phyloP scores from a whole-genome alignment of 2,888 invertebrate species.

The Scaptomyza flava region DNA sequence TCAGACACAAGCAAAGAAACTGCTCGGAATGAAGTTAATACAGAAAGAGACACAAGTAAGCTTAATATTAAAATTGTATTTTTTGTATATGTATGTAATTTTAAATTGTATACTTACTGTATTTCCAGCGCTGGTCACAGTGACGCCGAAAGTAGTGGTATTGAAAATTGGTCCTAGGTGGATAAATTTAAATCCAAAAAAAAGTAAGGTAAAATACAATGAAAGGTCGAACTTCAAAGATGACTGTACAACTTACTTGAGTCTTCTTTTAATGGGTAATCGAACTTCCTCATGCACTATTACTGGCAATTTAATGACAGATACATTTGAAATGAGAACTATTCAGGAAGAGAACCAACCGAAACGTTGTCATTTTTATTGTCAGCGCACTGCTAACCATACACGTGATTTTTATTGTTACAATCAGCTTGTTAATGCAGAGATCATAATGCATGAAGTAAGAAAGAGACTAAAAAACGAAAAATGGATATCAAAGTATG shows the following conservation, averaged over 20 bases:
- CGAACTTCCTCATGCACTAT: neutral
- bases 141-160: neutral
- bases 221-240: neutral
- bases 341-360: constrained; percentile 1
- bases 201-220: neutral
- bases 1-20: neutral
- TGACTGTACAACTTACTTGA: neutral
- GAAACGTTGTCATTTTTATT: constrained; percentile 6
- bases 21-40: neutral
- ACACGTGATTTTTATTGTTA: neutral
- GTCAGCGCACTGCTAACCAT: neutral
- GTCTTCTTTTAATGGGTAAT: constrained; percentile 2
- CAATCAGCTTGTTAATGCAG: neutral
- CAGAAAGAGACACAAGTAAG: neutral
- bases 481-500: constrained; percentile 15
- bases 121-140: neutral
- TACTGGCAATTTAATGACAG: neutral
- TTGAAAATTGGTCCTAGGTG: neutral
- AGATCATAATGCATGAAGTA: neutral
- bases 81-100: neutral
- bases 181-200: neutral
- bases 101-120: neutral
- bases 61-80: neutral
- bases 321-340: neutral
- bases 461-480: neutral